Percentiles rank a stretch among this genome's conserved stretches.
phyloP scores from a whole-genome alignment of 2,888 invertebrate species.

The Odiellus spinosus region DNA sequence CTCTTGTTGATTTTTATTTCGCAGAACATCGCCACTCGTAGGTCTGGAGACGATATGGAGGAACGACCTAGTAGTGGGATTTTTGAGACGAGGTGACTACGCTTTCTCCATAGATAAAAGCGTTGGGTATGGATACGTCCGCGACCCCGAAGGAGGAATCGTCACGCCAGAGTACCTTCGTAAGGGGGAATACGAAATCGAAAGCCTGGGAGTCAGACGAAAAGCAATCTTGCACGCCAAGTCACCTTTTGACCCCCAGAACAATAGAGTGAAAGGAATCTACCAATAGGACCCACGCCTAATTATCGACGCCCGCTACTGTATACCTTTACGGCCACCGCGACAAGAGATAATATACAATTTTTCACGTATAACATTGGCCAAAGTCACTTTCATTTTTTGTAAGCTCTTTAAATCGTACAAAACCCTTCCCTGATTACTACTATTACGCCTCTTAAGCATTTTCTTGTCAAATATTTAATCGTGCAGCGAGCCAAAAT shows the following conservation, averaged over 20 bases:
- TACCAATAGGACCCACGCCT: slow-evolving; percentile 21
- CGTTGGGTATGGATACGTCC: slow-evolving; percentile 43
- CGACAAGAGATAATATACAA: too few species aligned
- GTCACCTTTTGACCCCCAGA: slow-evolving; percentile 67
- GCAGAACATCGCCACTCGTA: slow-evolving; percentile 50
- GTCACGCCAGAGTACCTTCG: slow-evolving; percentile 50
- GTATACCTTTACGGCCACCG: too few species aligned
- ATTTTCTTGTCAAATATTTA: too few species aligned
- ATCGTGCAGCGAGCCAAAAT: too few species aligned
- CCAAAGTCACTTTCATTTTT: too few species aligned
- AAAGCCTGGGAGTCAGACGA: slow-evolving; percentile 56
- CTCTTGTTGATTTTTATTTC: too few species aligned
- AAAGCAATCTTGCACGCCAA: slow-evolving; percentile 50
- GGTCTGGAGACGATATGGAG: slow-evolving; percentile 66
- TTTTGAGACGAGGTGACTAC: slow-evolving; percentile 63
- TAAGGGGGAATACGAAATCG: slow-evolving; percentile 58
- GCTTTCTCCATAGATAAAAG: slow-evolving; percentile 43
- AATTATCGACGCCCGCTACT: too few species aligned
- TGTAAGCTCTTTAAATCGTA: too few species aligned
- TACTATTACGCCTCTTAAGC: too few species aligned
- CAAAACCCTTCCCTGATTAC: too few species aligned
- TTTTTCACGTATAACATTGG: too few species aligned
- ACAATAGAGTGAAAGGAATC: slow-evolving; percentile 50
- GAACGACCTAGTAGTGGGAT: slow-evolving; percentile 52
- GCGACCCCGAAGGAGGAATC: slow-evolving; percentile 29